Conservation (phyloP, 2,888 invertebrate genomes). For the Helobdella robusta region DNA sequence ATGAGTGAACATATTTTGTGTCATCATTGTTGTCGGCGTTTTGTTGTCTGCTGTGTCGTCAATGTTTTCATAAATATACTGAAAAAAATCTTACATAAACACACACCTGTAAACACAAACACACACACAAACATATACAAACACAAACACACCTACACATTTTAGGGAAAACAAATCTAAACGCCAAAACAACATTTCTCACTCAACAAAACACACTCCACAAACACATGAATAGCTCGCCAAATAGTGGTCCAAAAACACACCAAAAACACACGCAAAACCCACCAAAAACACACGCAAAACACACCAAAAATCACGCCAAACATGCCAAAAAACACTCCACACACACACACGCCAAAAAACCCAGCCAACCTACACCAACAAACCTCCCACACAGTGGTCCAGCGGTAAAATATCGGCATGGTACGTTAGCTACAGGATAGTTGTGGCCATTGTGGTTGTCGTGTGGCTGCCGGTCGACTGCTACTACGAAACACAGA, state of each 20-base stretch:
- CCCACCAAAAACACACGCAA: not conserved
- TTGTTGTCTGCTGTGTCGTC: too few species aligned
- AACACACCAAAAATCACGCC: not conserved
- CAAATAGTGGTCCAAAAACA: not conserved
- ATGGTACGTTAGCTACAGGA: slow-evolving; percentile 39
- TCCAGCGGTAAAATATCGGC: slow-evolving; percentile 23
- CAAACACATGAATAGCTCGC: not conserved
- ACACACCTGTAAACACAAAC: not conserved
- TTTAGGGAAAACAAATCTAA: not conserved
- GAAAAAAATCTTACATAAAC: too few species aligned
- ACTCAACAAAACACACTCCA: too few species aligned
- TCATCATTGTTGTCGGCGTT: too few species aligned
- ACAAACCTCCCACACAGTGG: slow-evolving; percentile 7
- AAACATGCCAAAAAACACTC: not conserved
- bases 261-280: not conserved
- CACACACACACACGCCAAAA: not conserved
- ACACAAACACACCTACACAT: not conserved
- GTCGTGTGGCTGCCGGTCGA: slow-evolving; percentile 40
- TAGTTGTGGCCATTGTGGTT: slow-evolving; percentile 36
- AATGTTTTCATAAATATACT: too few species aligned
- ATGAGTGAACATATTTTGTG: too few species aligned
- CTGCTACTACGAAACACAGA: slow-evolving; percentile 38
- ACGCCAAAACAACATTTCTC: too few species aligned
- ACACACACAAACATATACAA: not conserved
- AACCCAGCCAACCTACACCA: not conserved